These are phyloP conservation scores for Crenichthys baileyi DNA, from an alignment of 2,797 vertebrate species.

Conservation along the genomic window DNA sequence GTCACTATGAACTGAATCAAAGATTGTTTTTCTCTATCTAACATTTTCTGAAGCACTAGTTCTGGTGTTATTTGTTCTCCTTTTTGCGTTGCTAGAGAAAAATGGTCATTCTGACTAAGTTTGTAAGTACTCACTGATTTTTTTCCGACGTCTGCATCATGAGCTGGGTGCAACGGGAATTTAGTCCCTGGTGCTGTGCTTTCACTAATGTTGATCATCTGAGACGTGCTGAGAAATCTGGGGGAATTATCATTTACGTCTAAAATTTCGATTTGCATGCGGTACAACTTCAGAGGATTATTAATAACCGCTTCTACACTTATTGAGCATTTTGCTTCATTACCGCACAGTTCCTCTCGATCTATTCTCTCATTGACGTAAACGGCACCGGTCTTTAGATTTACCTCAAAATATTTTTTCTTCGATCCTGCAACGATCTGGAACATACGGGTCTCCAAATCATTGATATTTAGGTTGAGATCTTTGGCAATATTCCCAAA, in stretches of 20 bases:
- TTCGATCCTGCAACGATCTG: slow-evolving; percentile 55
- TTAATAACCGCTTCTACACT: slow-evolving; percentile 62
- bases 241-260: slow-evolving; percentile 71
- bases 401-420: slow-evolving; percentile 67
- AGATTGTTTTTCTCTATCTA: slow-evolving; percentile 71
- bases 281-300: slow-evolving; percentile 53
- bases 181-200: slow-evolving; percentile 64
- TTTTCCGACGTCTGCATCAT: slow-evolving; percentile 82
- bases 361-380: slow-evolving; percentile 64
- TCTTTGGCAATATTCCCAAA: slow-evolving; percentile 73
- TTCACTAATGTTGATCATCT: slow-evolving; percentile 57
- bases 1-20: slow-evolving; percentile 60
- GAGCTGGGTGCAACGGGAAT: slow-evolving; percentile 80
- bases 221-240: slow-evolving; percentile 24
- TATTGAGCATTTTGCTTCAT: slow-evolving; percentile 36
- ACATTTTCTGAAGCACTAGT: slow-evolving; percentile 66
- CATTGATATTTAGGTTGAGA: slow-evolving; percentile 58
- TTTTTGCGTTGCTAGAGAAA: slow-evolving; percentile 12
- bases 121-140: slow-evolving; percentile 83
- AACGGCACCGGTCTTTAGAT: slow-evolving; percentile 62
- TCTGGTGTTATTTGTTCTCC: slow-evolving; percentile 39
- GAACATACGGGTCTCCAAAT: slow-evolving; percentile 55
- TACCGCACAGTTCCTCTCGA: slow-evolving; percentile 59
- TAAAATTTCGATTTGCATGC: slow-evolving; percentile 56
- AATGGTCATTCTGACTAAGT: slow-evolving; percentile 77